Conservation (phyloP, 2,797 vertebrate genomes). For the Tangara arthus region DNA sequence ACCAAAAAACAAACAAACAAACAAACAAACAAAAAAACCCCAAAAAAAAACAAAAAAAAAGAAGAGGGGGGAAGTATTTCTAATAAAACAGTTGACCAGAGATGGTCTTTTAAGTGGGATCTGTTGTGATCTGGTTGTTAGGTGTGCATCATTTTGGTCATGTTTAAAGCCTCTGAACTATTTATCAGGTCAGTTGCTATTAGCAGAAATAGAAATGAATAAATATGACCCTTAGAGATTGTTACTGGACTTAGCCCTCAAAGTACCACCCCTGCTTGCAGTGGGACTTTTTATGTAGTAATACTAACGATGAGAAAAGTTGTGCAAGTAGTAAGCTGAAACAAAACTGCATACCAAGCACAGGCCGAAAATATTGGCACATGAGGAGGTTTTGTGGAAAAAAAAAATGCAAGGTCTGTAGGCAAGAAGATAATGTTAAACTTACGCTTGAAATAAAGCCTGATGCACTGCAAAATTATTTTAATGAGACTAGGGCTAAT, state of each 20-base stretch:
- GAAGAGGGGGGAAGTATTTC: not conserved
- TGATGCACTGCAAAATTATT: conserved; percentile 60
- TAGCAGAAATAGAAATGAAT: not conserved
- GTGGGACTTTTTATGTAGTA: not conserved
- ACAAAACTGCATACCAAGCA: not conserved
- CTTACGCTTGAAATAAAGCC: conserved; percentile 40
- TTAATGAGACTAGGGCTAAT: conserved; percentile 60
- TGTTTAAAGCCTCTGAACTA: not conserved
- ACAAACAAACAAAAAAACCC: too few species aligned
- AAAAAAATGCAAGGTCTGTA: not conserved
- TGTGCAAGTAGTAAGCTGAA: not conserved
- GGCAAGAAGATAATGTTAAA: conserved; percentile 26
- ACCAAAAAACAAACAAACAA: fast-evolving
- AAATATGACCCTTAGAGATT: not conserved
- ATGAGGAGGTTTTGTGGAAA: not conserved
- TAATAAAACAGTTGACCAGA: not conserved
- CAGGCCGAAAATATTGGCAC: not conserved
- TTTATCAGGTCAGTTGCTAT: not conserved
- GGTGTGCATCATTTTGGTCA: not conserved
- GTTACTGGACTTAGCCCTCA: not conserved
- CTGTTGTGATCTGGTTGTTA: not conserved
- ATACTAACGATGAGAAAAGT: not conserved
- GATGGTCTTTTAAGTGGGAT: not conserved
- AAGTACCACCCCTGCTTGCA: not conserved
- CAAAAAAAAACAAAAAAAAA: too few species aligned